These are phyloP conservation scores for Lithophane ornitopus DNA, from an alignment of 2,888 invertebrate genomes.

Conservation along the genomic window DNA sequence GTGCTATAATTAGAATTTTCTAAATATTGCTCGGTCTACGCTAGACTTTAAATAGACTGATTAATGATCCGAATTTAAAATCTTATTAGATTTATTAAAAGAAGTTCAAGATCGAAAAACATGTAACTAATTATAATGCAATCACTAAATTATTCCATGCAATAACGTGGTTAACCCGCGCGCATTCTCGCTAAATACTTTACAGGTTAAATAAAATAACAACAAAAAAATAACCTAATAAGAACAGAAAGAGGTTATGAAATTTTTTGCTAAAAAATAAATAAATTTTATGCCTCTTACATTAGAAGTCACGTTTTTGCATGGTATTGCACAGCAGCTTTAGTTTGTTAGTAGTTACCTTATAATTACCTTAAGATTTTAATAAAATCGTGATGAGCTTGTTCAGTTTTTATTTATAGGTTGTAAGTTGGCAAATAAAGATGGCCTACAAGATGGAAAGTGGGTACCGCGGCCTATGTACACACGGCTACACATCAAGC, in stretches of 20 bases:
- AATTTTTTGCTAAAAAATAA: constrained; percentile 25
- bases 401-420: constrained; percentile 35
- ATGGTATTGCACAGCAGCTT: constrained; percentile 49
- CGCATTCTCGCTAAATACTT: no score
- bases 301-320: constrained; percentile 47
- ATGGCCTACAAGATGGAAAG: constrained; percentile 19
- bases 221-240: background rate
- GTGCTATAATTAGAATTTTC: background rate
- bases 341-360: constrained; percentile 39
- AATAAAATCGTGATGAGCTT: constrained; percentile 55
- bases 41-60: constrained; percentile 20
- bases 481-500: no score
- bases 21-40: background rate
- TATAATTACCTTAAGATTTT: constrained; percentile 53
- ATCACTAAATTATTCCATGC: constrained; percentile 39
- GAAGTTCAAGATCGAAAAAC: constrained; percentile 54
- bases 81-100: constrained; percentile 8
- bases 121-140: constrained; percentile 25
- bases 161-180: no score
- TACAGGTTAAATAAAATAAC: no score
- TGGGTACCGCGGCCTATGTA: background rate
- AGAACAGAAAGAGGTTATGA: constrained; percentile 22
- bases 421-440: constrained; percentile 29
- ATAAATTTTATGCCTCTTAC: background rate
- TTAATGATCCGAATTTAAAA: constrained; percentile 33